These are phyloP conservation scores for Anarrhichthys ocellatus DNA, from an alignment of 2,113 vertebrate genomes.

Conservation along the genomic window DNA sequence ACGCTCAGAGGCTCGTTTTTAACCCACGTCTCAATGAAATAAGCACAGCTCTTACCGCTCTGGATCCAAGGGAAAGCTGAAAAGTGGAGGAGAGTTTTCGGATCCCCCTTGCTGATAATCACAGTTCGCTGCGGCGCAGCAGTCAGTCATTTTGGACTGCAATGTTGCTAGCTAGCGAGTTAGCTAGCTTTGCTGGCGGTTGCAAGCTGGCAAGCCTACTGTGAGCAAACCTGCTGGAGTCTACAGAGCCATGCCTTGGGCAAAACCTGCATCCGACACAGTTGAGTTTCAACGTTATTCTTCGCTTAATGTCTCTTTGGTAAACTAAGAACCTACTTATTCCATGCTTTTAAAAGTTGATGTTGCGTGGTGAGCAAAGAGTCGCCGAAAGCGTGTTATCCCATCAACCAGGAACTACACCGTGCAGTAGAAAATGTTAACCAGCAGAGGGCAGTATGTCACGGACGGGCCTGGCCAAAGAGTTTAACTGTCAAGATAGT, in stretches of 20 bases:
- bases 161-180: slow-evolving; percentile 72
- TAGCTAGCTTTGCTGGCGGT: slow-evolving; percentile 76
- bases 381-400: slow-evolving; percentile 74
- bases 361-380: slow-evolving; percentile 68
- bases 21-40: not conserved
- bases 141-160: slow-evolving; percentile 89
- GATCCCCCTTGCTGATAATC: slow-evolving; percentile 80
- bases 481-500: slow-evolving; percentile 23
- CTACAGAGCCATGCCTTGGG: slow-evolving; percentile 71
- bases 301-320: slow-evolving; percentile 23
- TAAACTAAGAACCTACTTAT: slow-evolving; percentile 48
- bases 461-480: not conserved
- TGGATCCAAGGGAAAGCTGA: slow-evolving; percentile 86
- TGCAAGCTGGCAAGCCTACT: slow-evolving; percentile 68
- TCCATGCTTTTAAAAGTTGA: slow-evolving; percentile 81
- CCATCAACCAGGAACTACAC: slow-evolving; percentile 78
- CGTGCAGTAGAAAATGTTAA: not conserved
- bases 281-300: not conserved
- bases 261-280: slow-evolving; percentile 39
- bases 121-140: slow-evolving; percentile 93
- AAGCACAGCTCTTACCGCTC: slow-evolving; percentile 81
- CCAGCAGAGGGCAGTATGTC: slow-evolving; percentile 66
- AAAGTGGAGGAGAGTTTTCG: slow-evolving; percentile 84
- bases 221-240: slow-evolving; percentile 60
- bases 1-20: slow-evolving; percentile 25